Evolutionary conservation across 2,113 vertebrate genomes (phyloP), one percentile per base, ranked within the genome.

Genomic region (Miniopterus natalensis): DNA sequence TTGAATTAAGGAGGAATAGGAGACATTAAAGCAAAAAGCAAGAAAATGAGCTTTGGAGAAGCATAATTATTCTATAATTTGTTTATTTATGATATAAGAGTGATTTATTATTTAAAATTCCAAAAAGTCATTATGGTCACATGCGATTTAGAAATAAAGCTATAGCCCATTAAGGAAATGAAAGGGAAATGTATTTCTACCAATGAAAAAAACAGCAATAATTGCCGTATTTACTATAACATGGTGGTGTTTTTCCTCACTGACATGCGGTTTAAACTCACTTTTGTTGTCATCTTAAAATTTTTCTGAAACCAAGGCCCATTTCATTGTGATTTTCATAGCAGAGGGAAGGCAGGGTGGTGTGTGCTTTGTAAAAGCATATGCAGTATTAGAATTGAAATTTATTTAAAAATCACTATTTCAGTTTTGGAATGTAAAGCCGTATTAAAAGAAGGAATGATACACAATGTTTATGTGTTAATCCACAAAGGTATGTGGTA

Each of bases 141-240:
- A 4, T 90, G 29, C 77, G 36, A 84, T 70, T 96, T 94, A 85
- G 42, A 88, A 90, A 68, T 63, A 95, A 95, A 84, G 6, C 36
- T 77, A 8, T 47, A 61, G 12, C 0, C 14, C 18, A 25, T 59
- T 51, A 73, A 25, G 71, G 25, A 94, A 94, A 97, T 84, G 57
- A 90, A 92, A 92, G 18, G 47, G 59, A 63, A 95, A 4, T 5
- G 1, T 81, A 53, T 73, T 55, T 55, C n/a, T 87, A 59, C 36
- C 40, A 86, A 29, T 87, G 65, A 74, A 86, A 78, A 92, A 29
- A 36, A 10, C 4, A 83, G 8, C 71, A 94, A 6, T 86, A 11
- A 51, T 42, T 86, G 13, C 70, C 57, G 53, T 29, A 31, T 61
- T 81, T 71, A 63, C 63, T 55, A 78, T 7, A 49, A 23, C 9